These are phyloP conservation scores for Panagrolaimus sp. DNA, from an alignment of 1,140 invertebrate species.

Conservation along the genomic window DNA sequence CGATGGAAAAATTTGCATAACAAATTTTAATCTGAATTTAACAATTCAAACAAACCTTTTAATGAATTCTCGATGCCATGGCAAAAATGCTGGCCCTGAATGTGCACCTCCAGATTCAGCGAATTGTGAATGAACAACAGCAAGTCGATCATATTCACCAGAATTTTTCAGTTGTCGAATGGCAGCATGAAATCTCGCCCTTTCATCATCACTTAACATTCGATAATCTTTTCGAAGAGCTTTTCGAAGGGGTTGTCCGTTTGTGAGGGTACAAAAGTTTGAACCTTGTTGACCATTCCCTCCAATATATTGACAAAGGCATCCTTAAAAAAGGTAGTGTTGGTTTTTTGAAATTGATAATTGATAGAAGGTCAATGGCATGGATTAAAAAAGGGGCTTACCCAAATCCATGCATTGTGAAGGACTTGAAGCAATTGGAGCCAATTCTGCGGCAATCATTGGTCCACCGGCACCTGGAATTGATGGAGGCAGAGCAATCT, in stretches of 20 bases:
- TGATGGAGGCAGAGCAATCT: conserved; percentile 36
- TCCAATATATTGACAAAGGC: background rate
- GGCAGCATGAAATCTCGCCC: conserved; percentile 58
- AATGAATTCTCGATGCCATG: conserved; percentile 20
- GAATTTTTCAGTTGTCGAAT: conserved; percentile 58
- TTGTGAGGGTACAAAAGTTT: conserved; percentile 35
- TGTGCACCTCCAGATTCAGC: conserved; percentile 54
- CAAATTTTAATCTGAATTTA: too few relatives aligned
- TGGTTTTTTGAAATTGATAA: too few relatives aligned
- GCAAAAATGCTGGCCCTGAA: conserved; percentile 40
- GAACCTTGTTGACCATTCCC: conserved; percentile 31
- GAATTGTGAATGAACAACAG: conserved; percentile 44
- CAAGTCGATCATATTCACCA: conserved; percentile 55
- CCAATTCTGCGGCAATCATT: conserved; percentile 38
- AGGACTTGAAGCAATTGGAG: conserved; percentile 34
- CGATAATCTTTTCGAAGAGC: conserved; percentile 43
- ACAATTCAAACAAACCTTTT: background rate
- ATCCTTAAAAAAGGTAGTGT: too few relatives aligned
- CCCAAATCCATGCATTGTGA: conserved; percentile 51
- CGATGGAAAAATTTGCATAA: too few relatives aligned
- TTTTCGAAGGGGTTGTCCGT: conserved; percentile 34
- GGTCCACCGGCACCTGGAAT: conserved; percentile 31
- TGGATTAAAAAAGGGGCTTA: background rate
- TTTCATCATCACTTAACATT: conserved; percentile 34
- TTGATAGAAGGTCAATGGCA: too few relatives aligned